These are phyloP conservation scores for Cottus gobio DNA, from an alignment of 2,113 vertebrate species.

Conservation along the genomic window DNA sequence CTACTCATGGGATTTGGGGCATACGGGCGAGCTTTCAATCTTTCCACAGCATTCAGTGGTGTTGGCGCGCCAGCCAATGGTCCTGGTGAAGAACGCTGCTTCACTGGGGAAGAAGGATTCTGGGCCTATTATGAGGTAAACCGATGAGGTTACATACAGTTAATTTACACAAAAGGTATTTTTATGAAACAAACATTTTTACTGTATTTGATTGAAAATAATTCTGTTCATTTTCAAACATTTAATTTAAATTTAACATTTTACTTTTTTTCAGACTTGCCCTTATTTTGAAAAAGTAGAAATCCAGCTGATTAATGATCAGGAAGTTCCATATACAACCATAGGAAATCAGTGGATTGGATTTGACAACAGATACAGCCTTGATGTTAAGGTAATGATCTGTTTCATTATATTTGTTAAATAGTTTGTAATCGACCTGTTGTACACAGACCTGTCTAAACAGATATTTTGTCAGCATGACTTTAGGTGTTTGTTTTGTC, in stretches of 20 bases:
- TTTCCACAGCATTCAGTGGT: constrained; percentile 43
- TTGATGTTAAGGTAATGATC: constrained; percentile 74
- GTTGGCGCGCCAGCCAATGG: constrained; percentile 72
- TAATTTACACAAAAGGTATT: not conserved
- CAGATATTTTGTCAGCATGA: not conserved
- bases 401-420: not conserved
- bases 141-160: not conserved
- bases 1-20: constrained; percentile 82
- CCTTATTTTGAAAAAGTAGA: constrained; percentile 66
- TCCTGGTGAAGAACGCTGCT: constrained; percentile 56
- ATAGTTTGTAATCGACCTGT: not conserved
- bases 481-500: not conserved
- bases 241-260: not conserved
- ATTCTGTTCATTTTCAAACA: not conserved
- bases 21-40: constrained; percentile 80
- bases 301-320: constrained; percentile 69
- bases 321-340: constrained; percentile 81
- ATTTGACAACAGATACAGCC: constrained; percentile 80
- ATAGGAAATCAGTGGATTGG: constrained; percentile 81
- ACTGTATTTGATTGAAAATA: not conserved
- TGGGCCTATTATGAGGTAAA: constrained; percentile 85
- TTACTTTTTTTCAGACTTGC: constrained; percentile 75
- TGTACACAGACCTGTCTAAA: not conserved
- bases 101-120: constrained; percentile 80
- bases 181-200: not conserved